Conservation (phyloP, 2,797 vertebrate species). For the Garrulus glandarius region DNA sequence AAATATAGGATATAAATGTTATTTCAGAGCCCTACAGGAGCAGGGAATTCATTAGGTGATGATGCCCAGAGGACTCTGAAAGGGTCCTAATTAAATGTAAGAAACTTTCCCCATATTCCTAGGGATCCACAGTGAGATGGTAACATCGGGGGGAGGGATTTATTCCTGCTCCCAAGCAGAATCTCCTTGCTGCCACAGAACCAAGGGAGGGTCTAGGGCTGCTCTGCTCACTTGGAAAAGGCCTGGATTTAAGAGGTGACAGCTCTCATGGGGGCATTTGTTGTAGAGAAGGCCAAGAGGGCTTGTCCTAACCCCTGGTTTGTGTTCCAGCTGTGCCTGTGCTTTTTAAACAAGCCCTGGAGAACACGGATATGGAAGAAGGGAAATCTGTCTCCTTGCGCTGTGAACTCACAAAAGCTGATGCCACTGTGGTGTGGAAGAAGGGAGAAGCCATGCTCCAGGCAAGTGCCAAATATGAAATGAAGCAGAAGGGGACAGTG, state of each 20-base stretch:
- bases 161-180: not conserved
- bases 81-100: not conserved
- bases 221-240: not conserved
- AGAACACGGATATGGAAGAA: conserved; percentile 50
- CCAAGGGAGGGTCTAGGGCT: not conserved
- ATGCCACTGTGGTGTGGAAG: conserved; percentile 66
- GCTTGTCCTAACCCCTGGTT: not conserved
- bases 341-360: conserved; percentile 67
- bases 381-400: conserved; percentile 47
- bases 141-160: not conserved
- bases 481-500: conserved; percentile 65
- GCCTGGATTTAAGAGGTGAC: not conserved
- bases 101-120: not conserved
- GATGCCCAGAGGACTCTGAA: not conserved
- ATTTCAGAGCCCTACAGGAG: not conserved
- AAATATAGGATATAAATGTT: rapidly evolving
- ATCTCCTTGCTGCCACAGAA: not conserved
- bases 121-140: not conserved
- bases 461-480: conserved; percentile 69
- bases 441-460: conserved; percentile 60
- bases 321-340: conserved; percentile 59
- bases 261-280: rapidly evolving
- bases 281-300: not conserved
- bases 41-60: not conserved
- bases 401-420: conserved; percentile 55